Base-by-base conservation (phyloP, 2,888 invertebrate species). In the Gasteruption jaculator region DNA sequence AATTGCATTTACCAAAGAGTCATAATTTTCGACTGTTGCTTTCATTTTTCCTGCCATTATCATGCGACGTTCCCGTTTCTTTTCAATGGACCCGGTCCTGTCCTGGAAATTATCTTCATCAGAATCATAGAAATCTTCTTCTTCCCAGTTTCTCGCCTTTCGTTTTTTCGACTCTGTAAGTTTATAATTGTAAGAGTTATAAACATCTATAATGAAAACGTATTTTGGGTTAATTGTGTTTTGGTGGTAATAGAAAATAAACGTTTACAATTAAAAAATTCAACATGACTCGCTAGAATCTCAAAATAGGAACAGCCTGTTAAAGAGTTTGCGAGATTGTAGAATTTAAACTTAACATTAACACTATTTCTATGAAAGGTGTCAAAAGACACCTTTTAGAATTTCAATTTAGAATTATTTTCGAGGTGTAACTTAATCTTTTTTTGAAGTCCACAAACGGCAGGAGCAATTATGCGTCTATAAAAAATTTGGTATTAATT, bases 71-170 rank as follows among this genome's bases (percentile, higher is more conserved):
- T 82, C 78, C 5, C 96, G 78, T 65, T 94, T 95, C 54, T 81
- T 80, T 68, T 95, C 94, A 15, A 97, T 82, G 41, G 85, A 82
- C 2, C 96, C 97, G 1, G 99, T 99, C 48, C 97, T 76, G 68
- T 99, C 99, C 38, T 93, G 77, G 74, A 89, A 99, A 15, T 86
- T 87, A 69, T 99, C 97, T 46, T 99, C 97, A 60, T 99, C 95
- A 1, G 91, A 91, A 54, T 91, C 90, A 68, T 92, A 93, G 65
- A 79, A 93, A 70, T 94, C 96, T 60, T 95, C 89, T 3, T 88
- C 89, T 58, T 83, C 81, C 81, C 88, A 87, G 55, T 86, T 82
- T 52, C 83, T 83, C 7, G 77, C 72, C 66, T 88, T 91, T 1
- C 85, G 77, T 43, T 90, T 85, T n/a, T 85, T 80, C 0, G 87